Base-by-base conservation (phyloP, 1,140 invertebrate species). In the Sweltsa coloradensis region DNA sequence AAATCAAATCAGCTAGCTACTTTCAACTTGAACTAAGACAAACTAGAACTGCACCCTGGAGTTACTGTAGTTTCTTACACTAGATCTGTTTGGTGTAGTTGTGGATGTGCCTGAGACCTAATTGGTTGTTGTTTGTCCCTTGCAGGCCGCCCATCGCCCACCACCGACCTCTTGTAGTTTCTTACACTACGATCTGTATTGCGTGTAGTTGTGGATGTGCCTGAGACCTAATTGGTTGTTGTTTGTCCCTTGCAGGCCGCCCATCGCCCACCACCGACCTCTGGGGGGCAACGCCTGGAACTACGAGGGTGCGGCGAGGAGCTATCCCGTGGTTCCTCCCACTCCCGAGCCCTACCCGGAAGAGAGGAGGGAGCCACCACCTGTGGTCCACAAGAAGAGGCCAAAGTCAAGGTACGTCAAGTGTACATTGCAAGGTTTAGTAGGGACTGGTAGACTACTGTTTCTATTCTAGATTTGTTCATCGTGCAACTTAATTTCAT, bases 321-420 rank as follows among this genome's bases (percentile, higher is more conserved):
- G 59, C 9, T 60, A 57, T 47, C 47, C 55, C 22, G 47, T 52
- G 7, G 49, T 54, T 16, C 34, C 54, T n/a, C 48, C 51, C 36
- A 57, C 58, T 31, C 57, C 58, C 16, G 55, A 61, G 18, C 46
- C 54, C 9, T 61, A 60, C 34, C 39, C 45, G 7, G 58, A 60
- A 6, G 57, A 61, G 14, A 47, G 57, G 34, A 40, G 56, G 34
- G 57, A 60, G 27, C 45, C 55, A n/a, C 46, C 56, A 6, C 48
- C 55, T 13, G 51, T 53, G n/a, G 48, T 58, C 25, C 55, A 58
- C 43, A 62, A 62, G 55, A 66, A 68, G 61, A 66, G 68, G 43
- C 62, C 65, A 36, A 72, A 72, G 60, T 72, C 70, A 23, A 63
- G 69, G 56, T 72, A 50, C 53, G 43, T 46, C 5, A 41, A 34